Conservation (phyloP, 2,888 invertebrate species). For the Amphipoea lucens region DNA sequence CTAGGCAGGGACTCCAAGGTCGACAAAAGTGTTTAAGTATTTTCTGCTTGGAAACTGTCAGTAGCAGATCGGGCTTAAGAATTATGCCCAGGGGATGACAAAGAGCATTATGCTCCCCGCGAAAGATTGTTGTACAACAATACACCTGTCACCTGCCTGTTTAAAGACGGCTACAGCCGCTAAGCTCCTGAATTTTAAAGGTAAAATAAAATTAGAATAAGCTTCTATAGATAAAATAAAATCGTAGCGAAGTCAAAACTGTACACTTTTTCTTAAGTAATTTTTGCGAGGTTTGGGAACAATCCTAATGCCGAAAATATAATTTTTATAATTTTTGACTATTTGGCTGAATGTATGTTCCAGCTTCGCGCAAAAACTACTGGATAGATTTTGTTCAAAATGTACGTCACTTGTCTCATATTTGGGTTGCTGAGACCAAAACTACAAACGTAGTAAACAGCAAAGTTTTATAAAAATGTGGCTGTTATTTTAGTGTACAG, state of each 20-base stretch:
- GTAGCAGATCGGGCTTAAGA: slow-evolving; percentile 28
- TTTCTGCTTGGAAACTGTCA: slow-evolving; percentile 44
- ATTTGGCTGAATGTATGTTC: not conserved
- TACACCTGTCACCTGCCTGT: slow-evolving; percentile 28
- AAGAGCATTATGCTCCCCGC: slow-evolving; percentile 33
- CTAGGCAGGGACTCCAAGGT: not conserved
- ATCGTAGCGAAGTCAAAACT: not conserved
- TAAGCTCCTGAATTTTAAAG: slow-evolving; percentile 34
- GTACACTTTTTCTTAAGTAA: not conserved
- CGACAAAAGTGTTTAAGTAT: slow-evolving; percentile 20
- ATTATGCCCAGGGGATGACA: slow-evolving; percentile 32
- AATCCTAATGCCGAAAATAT: too few relatives aligned
- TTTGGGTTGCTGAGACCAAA: not conserved
- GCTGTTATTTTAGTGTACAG: not conserved
- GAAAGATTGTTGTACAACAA: slow-evolving; percentile 32
- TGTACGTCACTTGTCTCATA: not conserved
- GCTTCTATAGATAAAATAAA: not conserved
- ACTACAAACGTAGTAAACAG: not conserved
- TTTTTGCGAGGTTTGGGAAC: not conserved
- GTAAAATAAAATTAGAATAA: slow-evolving; percentile 39
- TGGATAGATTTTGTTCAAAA: too few relatives aligned
- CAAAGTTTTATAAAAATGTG: not conserved
- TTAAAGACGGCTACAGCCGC: slow-evolving; percentile 17
- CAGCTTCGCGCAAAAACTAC: too few relatives aligned
- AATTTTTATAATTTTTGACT: too few relatives aligned